phyloP scores from a whole-genome alignment of 2,888 invertebrate genomes.

The Serripes groenlandicus region DNA sequence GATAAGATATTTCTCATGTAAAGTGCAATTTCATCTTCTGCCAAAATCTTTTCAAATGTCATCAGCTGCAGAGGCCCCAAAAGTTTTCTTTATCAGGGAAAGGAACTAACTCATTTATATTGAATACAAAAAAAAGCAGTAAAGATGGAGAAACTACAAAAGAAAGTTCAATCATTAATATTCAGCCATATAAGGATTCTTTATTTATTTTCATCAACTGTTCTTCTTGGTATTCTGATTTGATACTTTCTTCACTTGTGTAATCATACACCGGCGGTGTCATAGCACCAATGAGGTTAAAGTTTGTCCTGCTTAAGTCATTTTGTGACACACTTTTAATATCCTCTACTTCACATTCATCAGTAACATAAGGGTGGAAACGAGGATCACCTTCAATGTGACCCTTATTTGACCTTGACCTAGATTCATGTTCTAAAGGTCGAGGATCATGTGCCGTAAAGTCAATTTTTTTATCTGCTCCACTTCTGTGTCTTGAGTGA shows the following conservation, averaged over 20 bases:
- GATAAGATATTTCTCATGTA: no score
- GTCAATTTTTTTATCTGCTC: not conserved
- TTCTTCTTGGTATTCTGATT: not conserved
- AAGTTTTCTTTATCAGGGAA: no score
- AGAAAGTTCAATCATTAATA: no score
- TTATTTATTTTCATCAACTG: slow-evolving; percentile 11
- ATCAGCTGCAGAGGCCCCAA: no score
- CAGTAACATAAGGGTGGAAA: not conserved
- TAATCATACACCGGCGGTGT: not conserved
- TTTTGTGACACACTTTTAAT: not conserved
- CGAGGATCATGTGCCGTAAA: not conserved
- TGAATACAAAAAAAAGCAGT: no score
- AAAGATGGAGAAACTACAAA: no score
- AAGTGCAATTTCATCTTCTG: no score
- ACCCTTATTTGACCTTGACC: slow-evolving; percentile 8
- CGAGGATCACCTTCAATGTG: not conserved
- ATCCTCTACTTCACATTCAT: not conserved
- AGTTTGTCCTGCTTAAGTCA: not conserved
- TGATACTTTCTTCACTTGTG: not conserved
- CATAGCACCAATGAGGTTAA: not conserved
- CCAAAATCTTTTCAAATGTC: no score
- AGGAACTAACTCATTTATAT: no score
- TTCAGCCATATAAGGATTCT: not conserved
- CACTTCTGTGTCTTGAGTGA: not conserved
- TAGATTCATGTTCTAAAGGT: not conserved